phyloP scores from a whole-genome alignment of 2,888 invertebrate genomes.

The Minunthozetes semirufus region DNA sequence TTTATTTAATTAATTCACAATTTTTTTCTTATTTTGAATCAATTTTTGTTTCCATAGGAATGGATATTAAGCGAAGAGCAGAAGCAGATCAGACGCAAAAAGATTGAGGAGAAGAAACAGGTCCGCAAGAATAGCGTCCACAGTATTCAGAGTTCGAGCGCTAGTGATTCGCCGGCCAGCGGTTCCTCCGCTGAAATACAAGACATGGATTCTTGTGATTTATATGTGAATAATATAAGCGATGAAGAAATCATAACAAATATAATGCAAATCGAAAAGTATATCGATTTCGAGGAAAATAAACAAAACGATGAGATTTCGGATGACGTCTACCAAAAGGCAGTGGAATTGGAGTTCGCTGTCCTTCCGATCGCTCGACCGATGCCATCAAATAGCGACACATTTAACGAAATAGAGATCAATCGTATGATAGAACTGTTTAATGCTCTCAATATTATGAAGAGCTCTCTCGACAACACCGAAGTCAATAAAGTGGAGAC shows the following conservation, averaged over 20 bases:
- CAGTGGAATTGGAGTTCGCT: not conserved
- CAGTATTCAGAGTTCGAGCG: not conserved
- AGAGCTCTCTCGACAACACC: not conserved
- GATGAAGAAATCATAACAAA: slow-evolving; percentile 1
- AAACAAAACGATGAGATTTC: not conserved
- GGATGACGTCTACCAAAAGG: not conserved
- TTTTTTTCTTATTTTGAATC: not conserved
- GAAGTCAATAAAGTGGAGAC: not conserved
- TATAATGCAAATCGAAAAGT: not conserved
- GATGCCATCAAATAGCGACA: not conserved
- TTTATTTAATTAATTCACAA: too few relatives aligned
- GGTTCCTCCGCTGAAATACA: not conserved
- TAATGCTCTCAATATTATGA: not conserved
- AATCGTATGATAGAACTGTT: not conserved
- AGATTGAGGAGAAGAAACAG: slow-evolving; percentile 56
- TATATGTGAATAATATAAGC: not conserved
- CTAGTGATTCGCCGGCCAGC: not conserved
- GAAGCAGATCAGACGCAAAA: slow-evolving; percentile 73
- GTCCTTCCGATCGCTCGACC: not conserved
- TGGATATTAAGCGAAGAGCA: slow-evolving; percentile 96
- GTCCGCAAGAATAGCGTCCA: not conserved
- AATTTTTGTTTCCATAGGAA: slow-evolving; percentile 52
- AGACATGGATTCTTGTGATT: not conserved
- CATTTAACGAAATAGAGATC: not conserved
- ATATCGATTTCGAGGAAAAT: not conserved